Base-by-base conservation (phyloP, 92 coral and sea anemone genomes). In the Muricea muricata region DNA sequence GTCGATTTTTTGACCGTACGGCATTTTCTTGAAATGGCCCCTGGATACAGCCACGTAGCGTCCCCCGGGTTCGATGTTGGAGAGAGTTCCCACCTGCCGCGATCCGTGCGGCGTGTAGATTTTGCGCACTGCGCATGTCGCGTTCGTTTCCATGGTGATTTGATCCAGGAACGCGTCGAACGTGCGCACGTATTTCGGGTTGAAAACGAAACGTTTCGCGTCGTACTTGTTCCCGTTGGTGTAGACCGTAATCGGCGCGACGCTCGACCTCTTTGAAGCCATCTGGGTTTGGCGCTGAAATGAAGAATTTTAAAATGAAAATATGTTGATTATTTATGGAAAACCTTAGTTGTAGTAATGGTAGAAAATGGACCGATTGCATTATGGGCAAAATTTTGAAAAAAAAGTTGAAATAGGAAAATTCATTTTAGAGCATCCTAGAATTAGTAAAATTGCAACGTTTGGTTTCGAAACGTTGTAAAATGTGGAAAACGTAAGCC, bases 91-190 rank as follows among this genome's bases (percentile, higher is more conserved):
- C 61, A 74, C 80, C 63, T 47, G 61, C 24, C 80, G 80, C 12
- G 58, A 41, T 33, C 80, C 80, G 61, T 74, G 80, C 21, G 80
- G 80, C 13, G 80, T 74, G 80, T 74, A 74, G 63, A 74, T 74
- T 9, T 32, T 45, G 0, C 63, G 80, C 8, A 74, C 63, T 2
- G 80, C 80, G 48, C 80, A 46, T 3, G 80, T 74, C n/a, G 80
- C 80, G 34, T 48, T 74, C 39, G 80, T 74, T 25, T 74, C 7
- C 17, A 48, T 24, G 7, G 80, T 74, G 12, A 74, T 25, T 23
- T 74, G 80, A 29, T 74, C 80, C 17, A 74, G 80, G 1, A 74
- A 32, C 17, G 80, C 80, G 61, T 74, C 80, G 32, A 74, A 74
- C 2, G 80, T 74, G 61, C 63, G 80, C 61, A 74, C 63, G 32